A percentile compares a stretch with the other conserved stretches of the same genome.
These are phyloP conservation scores for Hirudo medicinalis DNA, from an alignment of 1,140 invertebrate species.

Conservation along the genomic window DNA sequence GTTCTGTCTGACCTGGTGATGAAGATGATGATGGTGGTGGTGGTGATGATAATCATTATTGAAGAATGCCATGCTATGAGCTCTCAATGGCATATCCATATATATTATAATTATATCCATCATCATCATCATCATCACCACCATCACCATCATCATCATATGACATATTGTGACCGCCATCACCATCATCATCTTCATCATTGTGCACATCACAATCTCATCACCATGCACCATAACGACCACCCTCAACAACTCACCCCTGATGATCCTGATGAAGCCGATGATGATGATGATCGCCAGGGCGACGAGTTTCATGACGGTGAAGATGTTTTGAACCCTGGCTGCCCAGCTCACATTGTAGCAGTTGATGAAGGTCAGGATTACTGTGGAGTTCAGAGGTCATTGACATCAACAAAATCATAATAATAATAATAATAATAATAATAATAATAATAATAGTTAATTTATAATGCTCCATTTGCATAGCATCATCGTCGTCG, in stretches of 20 bases:
- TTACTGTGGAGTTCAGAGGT: conserved; percentile 26
- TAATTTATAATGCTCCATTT: too few species aligned
- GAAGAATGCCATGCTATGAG: too few species aligned
- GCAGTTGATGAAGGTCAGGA: conserved; percentile 39
- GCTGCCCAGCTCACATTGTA: conserved; percentile 37
- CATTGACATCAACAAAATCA: background rate
- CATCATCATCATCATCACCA: background rate
- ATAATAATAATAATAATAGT: too few species aligned
- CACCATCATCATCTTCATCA: background rate
- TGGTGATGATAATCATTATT: conserved; percentile 15
- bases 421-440: background rate
- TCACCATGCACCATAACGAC: background rate
- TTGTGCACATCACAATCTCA: background rate
- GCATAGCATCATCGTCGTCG: background rate
- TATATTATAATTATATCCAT: too few species aligned
- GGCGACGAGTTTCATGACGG: conserved; percentile 37
- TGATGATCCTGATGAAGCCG: conserved; percentile 30
- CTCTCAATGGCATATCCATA: too few species aligned
- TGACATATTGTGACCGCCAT: too few species aligned
- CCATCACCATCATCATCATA: background rate
- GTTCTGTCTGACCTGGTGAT: conserved; percentile 29
- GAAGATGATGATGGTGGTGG: conserved; percentile 36
- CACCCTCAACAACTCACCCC: conserved; percentile 12
- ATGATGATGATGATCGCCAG: conserved; percentile 39
- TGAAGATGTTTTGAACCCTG: conserved; percentile 38